These are phyloP conservation scores for Corythoichthys intestinalis DNA, from an alignment of 2,113 vertebrate genomes.

Conservation along the genomic window DNA sequence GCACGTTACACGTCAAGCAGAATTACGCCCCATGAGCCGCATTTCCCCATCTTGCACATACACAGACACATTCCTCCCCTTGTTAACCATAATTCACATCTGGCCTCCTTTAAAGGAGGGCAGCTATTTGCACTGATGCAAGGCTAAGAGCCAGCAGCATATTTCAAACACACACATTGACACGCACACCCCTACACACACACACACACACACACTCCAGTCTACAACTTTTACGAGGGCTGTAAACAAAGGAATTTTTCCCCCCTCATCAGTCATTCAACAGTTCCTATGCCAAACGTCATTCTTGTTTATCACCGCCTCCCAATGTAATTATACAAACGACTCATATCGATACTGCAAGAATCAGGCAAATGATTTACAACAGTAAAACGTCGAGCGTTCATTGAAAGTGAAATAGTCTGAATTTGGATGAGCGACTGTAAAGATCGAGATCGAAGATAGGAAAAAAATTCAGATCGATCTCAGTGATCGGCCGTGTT, in stretches of 20 bases:
- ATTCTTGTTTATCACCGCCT: constrained; percentile 10
- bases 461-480: too few species aligned
- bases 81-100: constrained; percentile 50
- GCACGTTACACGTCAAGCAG: constrained; percentile 37
- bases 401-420: too few species aligned
- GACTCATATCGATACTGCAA: background rate
- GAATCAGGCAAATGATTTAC: background rate
- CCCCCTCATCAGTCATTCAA: constrained; percentile 8
- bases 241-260: constrained; percentile 40
- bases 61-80: constrained; percentile 33
- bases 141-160: constrained; percentile 43
- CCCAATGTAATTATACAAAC: constrained; percentile 6
- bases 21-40: constrained; percentile 34
- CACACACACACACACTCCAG: constrained; percentile 8
- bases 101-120: constrained; percentile 40
- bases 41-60: constrained; percentile 25
- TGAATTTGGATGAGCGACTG: too few species aligned
- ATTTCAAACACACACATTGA: constrained; percentile 24
- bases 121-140: constrained; percentile 30
- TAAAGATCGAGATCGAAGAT: too few species aligned
- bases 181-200: background rate
- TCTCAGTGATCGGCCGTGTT: too few species aligned
- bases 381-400: background rate
- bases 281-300: constrained; percentile 36
- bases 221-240: constrained; percentile 31